Conservation (phyloP, 35 echinoderm and acorn worm genomes). For the Nesometra sesokonis region DNA sequence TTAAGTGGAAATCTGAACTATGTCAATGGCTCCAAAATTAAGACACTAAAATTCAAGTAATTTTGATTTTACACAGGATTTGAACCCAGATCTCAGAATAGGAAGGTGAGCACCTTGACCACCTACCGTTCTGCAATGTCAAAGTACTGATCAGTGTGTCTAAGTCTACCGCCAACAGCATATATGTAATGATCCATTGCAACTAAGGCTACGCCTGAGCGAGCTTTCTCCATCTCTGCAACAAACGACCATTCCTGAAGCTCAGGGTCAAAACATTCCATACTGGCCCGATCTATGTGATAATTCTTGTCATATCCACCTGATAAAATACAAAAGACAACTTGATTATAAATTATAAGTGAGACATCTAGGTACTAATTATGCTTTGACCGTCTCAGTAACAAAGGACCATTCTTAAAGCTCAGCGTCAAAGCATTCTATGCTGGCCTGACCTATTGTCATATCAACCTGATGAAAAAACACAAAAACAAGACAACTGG, state of each 20-base stretch:
- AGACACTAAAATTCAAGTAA: too few relatives aligned
- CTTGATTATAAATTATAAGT: too few relatives aligned
- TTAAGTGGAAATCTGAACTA: too few relatives aligned
- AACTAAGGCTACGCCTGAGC: constrained; percentile 77
- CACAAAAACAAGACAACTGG: too few relatives aligned
- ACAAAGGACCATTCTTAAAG: constrained; percentile 84
- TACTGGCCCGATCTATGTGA: constrained; percentile 76
- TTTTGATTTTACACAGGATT: too few relatives aligned
- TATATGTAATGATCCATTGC: constrained; percentile 99
- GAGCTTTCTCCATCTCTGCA: constrained; percentile 98
- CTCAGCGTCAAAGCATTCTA: constrained; percentile 95
- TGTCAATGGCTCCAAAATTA: too few relatives aligned
- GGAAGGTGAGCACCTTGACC: too few relatives aligned
- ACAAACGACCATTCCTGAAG: constrained; percentile 86
- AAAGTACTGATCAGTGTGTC: constrained; percentile 97
- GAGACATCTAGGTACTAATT: too few relatives aligned
- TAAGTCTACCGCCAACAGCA: constrained; percentile 82
- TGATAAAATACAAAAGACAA: background rate
- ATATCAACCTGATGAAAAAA: constrained; percentile 57
- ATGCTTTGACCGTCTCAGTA: constrained; percentile 98
- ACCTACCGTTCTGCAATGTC: constrained; percentile 89
- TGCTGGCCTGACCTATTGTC: constrained; percentile 87
- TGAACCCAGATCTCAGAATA: too few relatives aligned
- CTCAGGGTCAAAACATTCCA: constrained; percentile 95
- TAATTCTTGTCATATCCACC: constrained; percentile 98